Conservation (phyloP, 2,888 invertebrate species). For the Pterostichus madidus region DNA sequence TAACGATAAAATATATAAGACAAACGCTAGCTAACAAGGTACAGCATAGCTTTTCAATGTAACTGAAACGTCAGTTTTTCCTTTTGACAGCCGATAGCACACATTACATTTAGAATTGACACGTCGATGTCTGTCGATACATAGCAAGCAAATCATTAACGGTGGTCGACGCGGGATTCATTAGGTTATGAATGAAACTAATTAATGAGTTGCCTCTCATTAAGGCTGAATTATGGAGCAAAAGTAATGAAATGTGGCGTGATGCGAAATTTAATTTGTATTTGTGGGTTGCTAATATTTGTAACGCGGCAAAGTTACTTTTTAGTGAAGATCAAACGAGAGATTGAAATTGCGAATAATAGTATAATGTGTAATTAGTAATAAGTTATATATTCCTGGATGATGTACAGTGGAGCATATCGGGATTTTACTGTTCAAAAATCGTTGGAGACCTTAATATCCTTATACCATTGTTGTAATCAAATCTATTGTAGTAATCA, state of each 20-base stretch:
- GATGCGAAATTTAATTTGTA: conserved; percentile 4
- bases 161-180: neutral
- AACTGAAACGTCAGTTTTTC: neutral
- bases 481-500: too few species aligned
- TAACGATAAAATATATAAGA: too few species aligned
- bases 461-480: too few species aligned
- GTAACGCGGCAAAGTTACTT: neutral
- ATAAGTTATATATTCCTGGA: too few species aligned
- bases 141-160: conserved; percentile 1
- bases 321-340: too few species aligned
- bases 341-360: too few species aligned
- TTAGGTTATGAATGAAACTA: conserved; percentile 33
- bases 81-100: conserved; percentile 2
- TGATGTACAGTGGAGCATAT: too few species aligned
- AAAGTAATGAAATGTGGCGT: neutral
- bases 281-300: neutral
- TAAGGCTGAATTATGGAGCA: conserved; percentile 5
- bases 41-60: neutral
- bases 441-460: too few species aligned
- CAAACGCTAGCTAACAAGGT: too few species aligned
- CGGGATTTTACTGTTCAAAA: too few species aligned
- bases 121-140: neutral
- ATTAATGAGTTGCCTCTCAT: conserved; percentile 31
- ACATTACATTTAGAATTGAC: conserved; percentile 5
- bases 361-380: too few species aligned